Evolutionary conservation across 2,113 vertebrate genomes (phyloP).

Genomic region (Amia ocellicauda): DNA sequence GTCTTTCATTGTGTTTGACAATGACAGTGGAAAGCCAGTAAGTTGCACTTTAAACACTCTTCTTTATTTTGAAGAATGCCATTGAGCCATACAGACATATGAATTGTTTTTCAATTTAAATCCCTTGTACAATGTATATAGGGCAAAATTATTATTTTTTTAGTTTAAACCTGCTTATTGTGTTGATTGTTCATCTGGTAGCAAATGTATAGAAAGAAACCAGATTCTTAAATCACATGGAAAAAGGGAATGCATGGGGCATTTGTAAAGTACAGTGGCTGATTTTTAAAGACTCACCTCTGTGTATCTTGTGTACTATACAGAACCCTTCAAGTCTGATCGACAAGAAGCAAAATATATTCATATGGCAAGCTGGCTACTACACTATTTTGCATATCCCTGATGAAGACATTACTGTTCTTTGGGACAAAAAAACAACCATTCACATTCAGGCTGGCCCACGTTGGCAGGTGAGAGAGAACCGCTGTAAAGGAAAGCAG

Average conservation of each 20-base stretch:
- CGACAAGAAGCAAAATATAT: slow-evolving; percentile 68
- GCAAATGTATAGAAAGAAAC: too few relatives aligned
- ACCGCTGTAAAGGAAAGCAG: background rate
- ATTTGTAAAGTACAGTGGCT: too few relatives aligned
- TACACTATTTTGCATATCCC: slow-evolving; percentile 85
- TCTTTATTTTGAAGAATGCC: too few relatives aligned
- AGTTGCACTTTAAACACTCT: too few relatives aligned
- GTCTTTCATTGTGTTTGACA: slow-evolving; percentile 77
- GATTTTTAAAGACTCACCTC: background rate
- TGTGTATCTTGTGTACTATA: background rate
- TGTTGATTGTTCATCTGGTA: too few relatives aligned
- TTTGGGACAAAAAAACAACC: slow-evolving; percentile 94
- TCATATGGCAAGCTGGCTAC: slow-evolving; percentile 83
- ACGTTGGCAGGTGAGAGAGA: slow-evolving; percentile 80
- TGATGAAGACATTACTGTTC: slow-evolving; percentile 75
- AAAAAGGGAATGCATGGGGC: too few relatives aligned
- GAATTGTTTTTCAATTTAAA: background rate
- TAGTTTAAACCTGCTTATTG: too few relatives aligned
- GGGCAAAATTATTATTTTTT: too few relatives aligned
- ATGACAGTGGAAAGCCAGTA: slow-evolving; percentile 84
- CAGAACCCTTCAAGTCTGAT: slow-evolving; percentile 81
- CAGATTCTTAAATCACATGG: too few relatives aligned
- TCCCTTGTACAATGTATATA: too few relatives aligned
- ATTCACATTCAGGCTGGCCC: slow-evolving; percentile 88
- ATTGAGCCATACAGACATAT: too few relatives aligned